Evolutionary conservation across 2,797 vertebrate genomes (phyloP), one percentile per base, ranked within the genome.

Genomic region (Sparus aurata): DNA sequence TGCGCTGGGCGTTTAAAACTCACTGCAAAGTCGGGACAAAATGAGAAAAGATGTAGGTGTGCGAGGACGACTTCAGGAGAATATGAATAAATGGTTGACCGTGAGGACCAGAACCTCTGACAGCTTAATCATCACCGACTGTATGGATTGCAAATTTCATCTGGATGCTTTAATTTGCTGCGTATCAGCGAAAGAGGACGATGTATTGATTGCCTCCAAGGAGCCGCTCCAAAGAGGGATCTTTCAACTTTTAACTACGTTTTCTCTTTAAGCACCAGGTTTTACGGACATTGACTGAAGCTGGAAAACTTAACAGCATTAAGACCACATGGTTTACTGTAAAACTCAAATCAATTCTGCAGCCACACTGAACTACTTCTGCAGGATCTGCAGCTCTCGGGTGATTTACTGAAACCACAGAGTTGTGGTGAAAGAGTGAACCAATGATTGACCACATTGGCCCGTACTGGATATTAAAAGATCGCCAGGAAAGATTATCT

Each of bases 1-100:
- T 78, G 74, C 7, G 79, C 70, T 69, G 65, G 55, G 22, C 18
- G 3, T 77, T 85, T 82, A 63, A 73, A 82, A 74, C 64, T 78
- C 34, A 66, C 83, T 68, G 69, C 69, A 64, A 59, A 83, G 75
- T 74, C 67, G 77, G 73, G 41, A 11, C 41, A 30, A 67, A 78
- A 75, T 53, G 41, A 83, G 34, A 72, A 69, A 72, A 63, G 57
- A 53, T 67, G 41, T 16, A 46, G 67, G 27, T 30, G 55, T 30
- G 66, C 22, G 34, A 20, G 18, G 50, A 70, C 38, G 27, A 74
- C 45, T 60, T 22, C 18, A 13, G 12, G 20, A 58, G 30, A 55
- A 53, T 62, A 49, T 58, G 38, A 82, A 74, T 78, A 61, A 71
- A 74, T 55, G 50, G 23, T 63, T 54, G 41, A 57, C 30, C n/a